phyloP scores from a whole-genome alignment of 2,888 invertebrate species.

The Plagodis pulveraria region DNA sequence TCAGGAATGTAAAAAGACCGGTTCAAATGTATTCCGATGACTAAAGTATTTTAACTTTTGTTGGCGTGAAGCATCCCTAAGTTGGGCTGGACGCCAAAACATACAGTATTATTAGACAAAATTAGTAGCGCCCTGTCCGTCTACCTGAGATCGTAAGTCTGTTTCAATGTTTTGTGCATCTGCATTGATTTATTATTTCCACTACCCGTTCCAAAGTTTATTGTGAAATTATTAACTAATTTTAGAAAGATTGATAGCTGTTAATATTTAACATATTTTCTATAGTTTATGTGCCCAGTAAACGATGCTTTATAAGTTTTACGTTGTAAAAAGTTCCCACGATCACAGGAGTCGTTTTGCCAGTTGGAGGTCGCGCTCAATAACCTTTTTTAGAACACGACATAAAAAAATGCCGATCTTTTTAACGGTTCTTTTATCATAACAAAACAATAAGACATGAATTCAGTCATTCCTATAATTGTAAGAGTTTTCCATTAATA shows the following conservation, averaged over 20 bases:
- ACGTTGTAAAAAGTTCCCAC: conserved; percentile 29
- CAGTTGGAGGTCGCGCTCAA: conserved; percentile 30
- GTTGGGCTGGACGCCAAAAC: conserved; percentile 72
- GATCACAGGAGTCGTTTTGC: conserved; percentile 27
- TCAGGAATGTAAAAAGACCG: conserved; percentile 14
- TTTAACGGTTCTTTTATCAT: conserved; percentile 24
- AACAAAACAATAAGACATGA: too few species aligned
- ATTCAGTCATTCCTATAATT: too few species aligned
- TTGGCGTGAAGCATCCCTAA: conserved; percentile 54
- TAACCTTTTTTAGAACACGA: conserved; percentile 10
- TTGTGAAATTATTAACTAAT: conserved; percentile 7
- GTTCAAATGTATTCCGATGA: conserved; percentile 23
- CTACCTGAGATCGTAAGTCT: conserved; percentile 60
- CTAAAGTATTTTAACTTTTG: conserved; percentile 45
- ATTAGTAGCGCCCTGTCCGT: conserved; percentile 62
- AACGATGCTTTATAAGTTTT: neutral
- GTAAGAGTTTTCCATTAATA: too few species aligned
- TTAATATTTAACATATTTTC: neutral
- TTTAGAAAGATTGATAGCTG: neutral
- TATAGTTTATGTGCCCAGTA: neutral
- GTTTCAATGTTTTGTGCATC: conserved; percentile 27
- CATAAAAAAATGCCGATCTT: conserved; percentile 6
- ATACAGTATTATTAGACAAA: conserved; percentile 74
- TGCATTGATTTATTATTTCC: conserved; percentile 41
- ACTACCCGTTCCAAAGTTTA: conserved; percentile 29